Evolutionary conservation across 2,113 vertebrate species (phyloP).

Genomic region (Pachycephala philippinensis): DNA sequence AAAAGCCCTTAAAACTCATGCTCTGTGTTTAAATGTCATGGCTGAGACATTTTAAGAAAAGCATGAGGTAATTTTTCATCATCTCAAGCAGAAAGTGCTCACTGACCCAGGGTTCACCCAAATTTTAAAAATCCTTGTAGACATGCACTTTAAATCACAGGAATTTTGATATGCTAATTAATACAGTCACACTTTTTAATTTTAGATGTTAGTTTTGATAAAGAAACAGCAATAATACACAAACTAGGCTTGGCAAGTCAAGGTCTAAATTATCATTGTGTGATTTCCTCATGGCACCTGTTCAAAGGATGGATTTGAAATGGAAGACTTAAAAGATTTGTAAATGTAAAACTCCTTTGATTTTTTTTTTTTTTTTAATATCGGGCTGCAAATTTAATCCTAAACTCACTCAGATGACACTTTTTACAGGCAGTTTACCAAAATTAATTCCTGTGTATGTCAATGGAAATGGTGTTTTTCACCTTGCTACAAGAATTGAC

Average conservation of each 20-base stretch:
- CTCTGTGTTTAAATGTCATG: not conserved
- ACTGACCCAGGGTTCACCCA: not conserved
- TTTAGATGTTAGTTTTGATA: not conserved
- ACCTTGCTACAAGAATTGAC: not conserved
- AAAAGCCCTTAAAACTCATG: not conserved
- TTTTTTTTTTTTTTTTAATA: not conserved
- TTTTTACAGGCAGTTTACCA: not conserved
- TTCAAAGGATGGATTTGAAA: not conserved
- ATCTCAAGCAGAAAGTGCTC: not conserved
- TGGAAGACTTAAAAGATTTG: not conserved
- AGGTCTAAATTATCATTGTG: not conserved
- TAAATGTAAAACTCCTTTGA: not conserved
- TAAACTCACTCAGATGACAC: not conserved
- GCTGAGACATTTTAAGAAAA: not conserved
- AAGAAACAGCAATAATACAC: not conserved
- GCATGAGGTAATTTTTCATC: not conserved
- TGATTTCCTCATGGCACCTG: not conserved
- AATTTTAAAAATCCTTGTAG: not conserved
- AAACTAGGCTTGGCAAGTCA: not conserved
- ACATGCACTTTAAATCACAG: not conserved
- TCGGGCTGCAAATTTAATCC: not conserved
- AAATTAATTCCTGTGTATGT: not conserved
- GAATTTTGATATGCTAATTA: not conserved
- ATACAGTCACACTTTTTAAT: not conserved
- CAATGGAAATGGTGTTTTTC: not conserved